phyloP scores from a whole-genome alignment of 2,888 invertebrate species.

The Cylloceria caligata region DNA sequence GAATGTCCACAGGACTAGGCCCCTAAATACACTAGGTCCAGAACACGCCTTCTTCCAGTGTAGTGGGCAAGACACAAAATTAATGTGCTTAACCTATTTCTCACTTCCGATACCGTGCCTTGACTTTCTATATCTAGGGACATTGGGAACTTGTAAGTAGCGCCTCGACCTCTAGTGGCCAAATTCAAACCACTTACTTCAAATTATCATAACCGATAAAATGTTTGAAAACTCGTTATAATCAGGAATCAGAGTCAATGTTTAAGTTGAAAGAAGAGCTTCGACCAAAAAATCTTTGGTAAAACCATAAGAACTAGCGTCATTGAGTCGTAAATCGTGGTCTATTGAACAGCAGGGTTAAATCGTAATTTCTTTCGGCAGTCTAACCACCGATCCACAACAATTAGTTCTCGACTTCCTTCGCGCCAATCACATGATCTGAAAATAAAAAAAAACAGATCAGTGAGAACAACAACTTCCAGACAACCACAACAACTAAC shows the following conservation, averaged over 20 bases:
- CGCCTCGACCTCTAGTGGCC: no score
- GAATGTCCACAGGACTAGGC: no score
- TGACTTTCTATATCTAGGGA: no score
- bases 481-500: conserved; percentile 54
- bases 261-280: background rate
- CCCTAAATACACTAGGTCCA: no score
- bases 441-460: conserved; percentile 39
- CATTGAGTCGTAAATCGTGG: no score
- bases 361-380: background rate
- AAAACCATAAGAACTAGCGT: no score
- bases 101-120: no score
- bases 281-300: no score
- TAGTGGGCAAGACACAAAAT: no score
- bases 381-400: conserved; percentile 43
- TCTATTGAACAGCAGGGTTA: background rate
- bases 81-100: no score
- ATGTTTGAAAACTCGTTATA: background rate
- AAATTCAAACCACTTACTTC: background rate
- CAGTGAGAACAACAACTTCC: conserved; percentile 50
- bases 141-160: no score
- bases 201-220: background rate
- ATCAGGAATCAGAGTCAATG: background rate
- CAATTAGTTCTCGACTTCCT: conserved; percentile 51
- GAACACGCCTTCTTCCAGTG: no score
- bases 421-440: conserved; percentile 25